Base-by-base conservation (phyloP, 2,797 vertebrate species). In the Fringilla coelebs region DNA sequence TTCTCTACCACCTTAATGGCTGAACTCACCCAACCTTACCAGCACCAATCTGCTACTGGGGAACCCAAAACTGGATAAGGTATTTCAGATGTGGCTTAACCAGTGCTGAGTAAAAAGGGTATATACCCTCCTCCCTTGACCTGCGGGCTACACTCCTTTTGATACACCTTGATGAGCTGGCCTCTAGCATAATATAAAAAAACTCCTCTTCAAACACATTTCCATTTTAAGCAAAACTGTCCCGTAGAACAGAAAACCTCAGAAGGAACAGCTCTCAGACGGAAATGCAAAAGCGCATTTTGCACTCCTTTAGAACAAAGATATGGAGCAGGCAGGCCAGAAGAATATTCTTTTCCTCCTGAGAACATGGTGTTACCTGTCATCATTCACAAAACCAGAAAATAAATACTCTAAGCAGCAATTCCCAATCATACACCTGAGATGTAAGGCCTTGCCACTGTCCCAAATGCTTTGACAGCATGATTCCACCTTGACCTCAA, bases 1-100 rank as follows among this genome's bases (percentile, higher is more conserved):
- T 31, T 14, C 7, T 26, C 2, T 2, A 31, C 8, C 14, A 46
- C 16, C 21, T 26, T 8, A 6, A 24, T 7, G 11, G 2, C 18
- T 7, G 32, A 82, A 67, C 26, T 66, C 46, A 5, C 6, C 25
- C 45, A 65, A 52, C 14, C 31, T 26, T 2, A 49, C 14, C 43
- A 87, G 38, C 34, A 24, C 8, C 28, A 18, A 60, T 7, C 13
- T 26, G 34, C 28, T 40, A 54, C 34, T 14, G 13, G 8, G 13
- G 11, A 61, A 28, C 24, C 19, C 46, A n/a, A 85, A 73, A 67
- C 4, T 29, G 54, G 61, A 10, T 41, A 29, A 15, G 1, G 9
- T 29, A 46, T 54, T 54, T 34, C 54, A 78, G 31, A 54, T 26
- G 28, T 25, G 17, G 41, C 60, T 10, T 61, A 54, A 61, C 5